Evolutionary conservation across 2,113 vertebrate species (phyloP), one percentile per base, ranked within the genome.

Genomic region (Sinocyclocheilus grahami): DNA sequence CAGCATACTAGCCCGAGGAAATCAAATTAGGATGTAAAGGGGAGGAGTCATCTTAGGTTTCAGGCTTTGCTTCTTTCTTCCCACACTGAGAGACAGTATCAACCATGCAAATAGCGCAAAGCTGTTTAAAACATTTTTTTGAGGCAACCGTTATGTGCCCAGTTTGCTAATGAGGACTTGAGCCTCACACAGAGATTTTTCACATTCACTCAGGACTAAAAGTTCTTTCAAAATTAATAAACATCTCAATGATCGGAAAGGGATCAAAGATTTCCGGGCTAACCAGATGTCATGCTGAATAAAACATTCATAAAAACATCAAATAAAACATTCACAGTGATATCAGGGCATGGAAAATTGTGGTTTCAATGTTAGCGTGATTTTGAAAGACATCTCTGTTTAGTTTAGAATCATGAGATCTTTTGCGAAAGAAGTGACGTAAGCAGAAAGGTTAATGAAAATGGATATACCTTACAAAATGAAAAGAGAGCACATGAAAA

Each of bases 121-220:
- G 33, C 78, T 11, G 37, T 27, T 65, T 27, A 48, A 63, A 27
- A 30, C 42, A 33, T 82, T 82, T 62, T 16, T 63, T 82, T 69
- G 16, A 24, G 62, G n/a, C 27, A 69, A 20, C 13, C 14, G 16
- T 51, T 33, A 51, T 63, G 60, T 69, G 24, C 65, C 22, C 9
- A 27, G 82, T 60, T 37, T 84, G 67, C 69, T 84, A 84, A 84
- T 84, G 82, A 60, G 69, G 46, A 82, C 60, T 51, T n/a, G 8
- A 22, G 39, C 7, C 27, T 53, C 24, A 46, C 24, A 65, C 13
- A 48, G 18, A 83, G 2, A 37, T 53, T 46, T 67, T 16, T 71
- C 27, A n/a, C 42, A 55, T 82, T 53, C 46, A 71, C 27, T 37
- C 24, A 71, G 46, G 20, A 83, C 11, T 83, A 33, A 84, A 60